A percentile compares a stretch with the other conserved stretches of the same genome.
These are phyloP conservation scores for Celastrina argiolus DNA, from an alignment of 2,888 invertebrate species.

Conservation along the genomic window DNA sequence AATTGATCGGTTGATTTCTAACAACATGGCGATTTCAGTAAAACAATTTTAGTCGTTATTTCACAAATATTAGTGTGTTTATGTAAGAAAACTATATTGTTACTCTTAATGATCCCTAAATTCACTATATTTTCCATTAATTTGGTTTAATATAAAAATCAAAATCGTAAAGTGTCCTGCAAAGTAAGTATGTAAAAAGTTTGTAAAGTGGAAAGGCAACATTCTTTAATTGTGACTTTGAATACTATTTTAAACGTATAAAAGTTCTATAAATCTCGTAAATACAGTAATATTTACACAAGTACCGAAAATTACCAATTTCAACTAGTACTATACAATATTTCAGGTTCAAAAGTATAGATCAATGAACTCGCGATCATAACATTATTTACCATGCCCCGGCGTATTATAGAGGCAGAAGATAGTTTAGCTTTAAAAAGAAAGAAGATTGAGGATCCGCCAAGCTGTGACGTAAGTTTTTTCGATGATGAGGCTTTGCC, in stretches of 20 bases:
- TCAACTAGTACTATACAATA: background rate
- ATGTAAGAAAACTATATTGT: background rate
- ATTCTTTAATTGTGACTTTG: background rate
- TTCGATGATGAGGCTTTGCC: slow-evolving; percentile 72
- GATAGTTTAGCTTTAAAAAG: slow-evolving; percentile 55
- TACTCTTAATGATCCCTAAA: background rate
- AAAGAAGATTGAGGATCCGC: slow-evolving; percentile 46
- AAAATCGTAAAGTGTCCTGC: background rate
- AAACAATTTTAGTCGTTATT: slow-evolving; percentile 26
- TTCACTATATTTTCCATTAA: background rate
- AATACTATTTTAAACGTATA: background rate
- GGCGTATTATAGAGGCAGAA: slow-evolving; percentile 53
- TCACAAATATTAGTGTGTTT: background rate
- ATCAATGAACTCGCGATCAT: slow-evolving; percentile 32
- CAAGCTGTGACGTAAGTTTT: slow-evolving; percentile 60
- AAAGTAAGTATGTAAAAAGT: slow-evolving; percentile 1
- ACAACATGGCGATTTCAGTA: slow-evolving; percentile 64
- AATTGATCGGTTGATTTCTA: slow-evolving; percentile 45
- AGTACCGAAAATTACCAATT: background rate
- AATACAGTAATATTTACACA: background rate
- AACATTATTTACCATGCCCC: slow-evolving; percentile 50
- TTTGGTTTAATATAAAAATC: background rate
- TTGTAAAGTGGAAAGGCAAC: background rate
- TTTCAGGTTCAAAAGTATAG: slow-evolving; percentile 22
- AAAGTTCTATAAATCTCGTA: background rate